Conservation (phyloP, 2,113 vertebrate genomes). For the Danionella cerebrum region DNA sequence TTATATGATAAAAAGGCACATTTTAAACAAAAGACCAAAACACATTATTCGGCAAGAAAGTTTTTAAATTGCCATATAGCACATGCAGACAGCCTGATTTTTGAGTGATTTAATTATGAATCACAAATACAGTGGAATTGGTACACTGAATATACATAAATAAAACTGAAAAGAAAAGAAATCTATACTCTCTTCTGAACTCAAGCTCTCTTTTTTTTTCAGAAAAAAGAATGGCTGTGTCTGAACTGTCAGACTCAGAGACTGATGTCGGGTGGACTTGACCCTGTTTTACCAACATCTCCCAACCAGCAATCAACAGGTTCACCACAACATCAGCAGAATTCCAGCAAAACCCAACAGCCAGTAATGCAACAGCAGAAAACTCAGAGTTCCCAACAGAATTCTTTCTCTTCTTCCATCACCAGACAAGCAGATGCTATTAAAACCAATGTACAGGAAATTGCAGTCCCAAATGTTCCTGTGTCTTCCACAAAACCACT, state of each 20-base stretch:
- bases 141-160: too few relatives aligned
- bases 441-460: conserved; percentile 54
- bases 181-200: not conserved
- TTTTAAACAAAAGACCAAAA: too few relatives aligned
- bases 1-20: too few relatives aligned
- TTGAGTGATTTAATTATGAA: too few relatives aligned
- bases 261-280: conserved; percentile 83
- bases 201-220: conserved; percentile 44
- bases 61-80: too few relatives aligned
- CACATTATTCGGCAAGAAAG: too few relatives aligned
- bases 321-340: conserved; percentile 67
- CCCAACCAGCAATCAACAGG: conserved; percentile 70
- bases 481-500: conserved; percentile 17
- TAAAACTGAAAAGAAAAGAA: too few relatives aligned
- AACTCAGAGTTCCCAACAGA: conserved; percentile 45
- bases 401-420: conserved; percentile 41
- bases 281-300: conserved; percentile 70
- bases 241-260: conserved; percentile 97
- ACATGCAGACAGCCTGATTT: too few relatives aligned
- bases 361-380: conserved; percentile 53
- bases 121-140: too few relatives aligned
- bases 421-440: conserved; percentile 61
- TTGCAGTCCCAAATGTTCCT: conserved; percentile 28
- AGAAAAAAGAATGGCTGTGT: conserved; percentile 99
- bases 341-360: conserved; percentile 42